A percentile compares a stretch with the other conserved stretches of the same genome.
Conservation (phyloP, 35 echinoderm and acorn worm genomes). For the Ophioderma brevispina region DNA sequence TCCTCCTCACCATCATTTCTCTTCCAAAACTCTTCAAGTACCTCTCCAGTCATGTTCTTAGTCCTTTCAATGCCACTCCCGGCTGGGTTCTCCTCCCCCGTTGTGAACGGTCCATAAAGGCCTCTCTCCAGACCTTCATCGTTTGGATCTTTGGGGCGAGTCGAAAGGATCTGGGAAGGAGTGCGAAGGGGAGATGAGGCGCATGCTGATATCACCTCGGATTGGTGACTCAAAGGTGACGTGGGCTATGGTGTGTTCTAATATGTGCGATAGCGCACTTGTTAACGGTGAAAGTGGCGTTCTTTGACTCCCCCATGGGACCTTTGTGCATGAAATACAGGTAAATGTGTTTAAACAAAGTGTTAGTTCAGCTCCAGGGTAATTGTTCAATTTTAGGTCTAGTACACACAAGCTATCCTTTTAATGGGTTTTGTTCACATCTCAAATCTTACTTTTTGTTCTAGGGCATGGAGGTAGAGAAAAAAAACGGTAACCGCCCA, state of each 20-base stretch:
- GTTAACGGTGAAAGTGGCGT: slow-evolving; percentile 22
- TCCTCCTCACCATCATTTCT: not conserved
- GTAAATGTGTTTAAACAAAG: too few relatives aligned
- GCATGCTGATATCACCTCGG: slow-evolving; percentile 81
- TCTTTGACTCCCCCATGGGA: slow-evolving; percentile 24
- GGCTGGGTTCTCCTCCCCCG: slow-evolving; percentile 74
- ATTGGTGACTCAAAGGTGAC: slow-evolving; percentile 75
- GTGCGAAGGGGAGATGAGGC: slow-evolving; percentile 85
- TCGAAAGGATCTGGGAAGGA: slow-evolving; percentile 69
- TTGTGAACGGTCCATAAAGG: slow-evolving; percentile 97
- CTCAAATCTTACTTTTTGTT: too few relatives aligned
- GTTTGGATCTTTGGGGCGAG: slow-evolving; percentile 58
- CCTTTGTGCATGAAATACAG: too few relatives aligned
- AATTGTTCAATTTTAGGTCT: too few relatives aligned
- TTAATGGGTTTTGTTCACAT: too few relatives aligned
- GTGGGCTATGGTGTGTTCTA: slow-evolving; percentile 81
- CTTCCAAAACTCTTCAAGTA: not conserved
- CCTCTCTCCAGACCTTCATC: slow-evolving; percentile 34
- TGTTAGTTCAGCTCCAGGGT: too few relatives aligned
- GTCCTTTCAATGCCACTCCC: slow-evolving; percentile 69
- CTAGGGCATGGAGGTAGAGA: too few relatives aligned
- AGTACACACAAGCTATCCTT: too few relatives aligned
- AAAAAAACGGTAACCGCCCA: too few relatives aligned
- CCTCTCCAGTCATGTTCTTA: not conserved
- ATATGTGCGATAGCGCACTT: slow-evolving; percentile 65